Conservation (phyloP, 2,888 invertebrate species). For the Hermaeophaga mercurialis region DNA sequence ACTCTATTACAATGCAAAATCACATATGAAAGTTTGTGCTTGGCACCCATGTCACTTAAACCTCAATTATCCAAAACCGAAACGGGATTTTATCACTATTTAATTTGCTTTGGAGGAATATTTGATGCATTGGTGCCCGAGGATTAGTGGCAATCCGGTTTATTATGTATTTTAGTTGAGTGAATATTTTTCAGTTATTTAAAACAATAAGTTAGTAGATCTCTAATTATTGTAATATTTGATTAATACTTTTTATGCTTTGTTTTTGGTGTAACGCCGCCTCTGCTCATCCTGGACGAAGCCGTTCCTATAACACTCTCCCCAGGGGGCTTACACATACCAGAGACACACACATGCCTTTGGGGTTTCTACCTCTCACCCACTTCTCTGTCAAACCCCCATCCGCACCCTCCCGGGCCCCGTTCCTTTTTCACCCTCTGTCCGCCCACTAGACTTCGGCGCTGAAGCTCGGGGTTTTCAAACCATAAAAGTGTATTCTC, state of each 20-base stretch:
- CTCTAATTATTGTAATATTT: too few relatives aligned
- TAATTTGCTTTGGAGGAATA: too few relatives aligned
- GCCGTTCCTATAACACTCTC: conserved; percentile 34
- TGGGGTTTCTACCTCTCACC: conserved; percentile 22
- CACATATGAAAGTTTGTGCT: conserved; percentile 35
- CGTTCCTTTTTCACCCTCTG: conserved; percentile 38
- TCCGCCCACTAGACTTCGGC: conserved; percentile 28
- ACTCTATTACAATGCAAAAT: conserved; percentile 45
- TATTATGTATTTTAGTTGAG: too few relatives aligned
- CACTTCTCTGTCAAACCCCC: conserved; percentile 11
- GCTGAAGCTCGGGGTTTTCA: conserved; percentile 24
- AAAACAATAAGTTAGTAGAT: too few relatives aligned
- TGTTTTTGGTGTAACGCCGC: conserved; percentile 45
- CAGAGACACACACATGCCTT: conserved; percentile 31
- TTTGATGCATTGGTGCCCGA: too few relatives aligned
- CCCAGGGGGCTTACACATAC: conserved; percentile 33
- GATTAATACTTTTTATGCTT: too few relatives aligned
- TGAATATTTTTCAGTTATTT: too few relatives aligned
- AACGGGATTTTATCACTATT: too few relatives aligned
- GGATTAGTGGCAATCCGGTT: too few relatives aligned
- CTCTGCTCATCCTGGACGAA: conserved; percentile 54
- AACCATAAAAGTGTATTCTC: conserved; percentile 34
- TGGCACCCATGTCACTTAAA: conserved; percentile 40
- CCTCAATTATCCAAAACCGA: too few relatives aligned
- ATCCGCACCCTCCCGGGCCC: conserved; percentile 20